These are phyloP conservation scores for Trididemnum miniatum DNA, from an alignment of 23 tunicate genomes.

Conservation along the genomic window DNA sequence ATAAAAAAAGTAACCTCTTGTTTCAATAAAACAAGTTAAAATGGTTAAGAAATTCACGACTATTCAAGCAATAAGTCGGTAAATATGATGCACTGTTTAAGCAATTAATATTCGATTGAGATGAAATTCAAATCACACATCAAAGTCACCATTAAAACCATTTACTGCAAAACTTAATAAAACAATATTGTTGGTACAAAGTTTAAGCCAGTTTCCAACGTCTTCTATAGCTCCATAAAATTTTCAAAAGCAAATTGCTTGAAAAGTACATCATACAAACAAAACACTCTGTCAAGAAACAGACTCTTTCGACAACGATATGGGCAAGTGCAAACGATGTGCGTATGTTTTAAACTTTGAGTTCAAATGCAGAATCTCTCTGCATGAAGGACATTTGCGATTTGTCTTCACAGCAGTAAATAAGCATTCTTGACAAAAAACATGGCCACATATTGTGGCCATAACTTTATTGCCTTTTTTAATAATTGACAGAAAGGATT, in stretches of 20 bases:
- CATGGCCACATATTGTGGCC: constrained; percentile 29
- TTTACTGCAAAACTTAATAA: too few species aligned
- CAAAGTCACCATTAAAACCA: too few species aligned
- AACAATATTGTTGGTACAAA: too few species aligned
- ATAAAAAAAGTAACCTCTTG: too few species aligned
- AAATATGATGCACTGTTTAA: too few species aligned
- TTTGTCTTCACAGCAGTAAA: not conserved
- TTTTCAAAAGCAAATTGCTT: too few species aligned
- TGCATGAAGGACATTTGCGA: constrained; percentile 16
- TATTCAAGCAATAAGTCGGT: too few species aligned
- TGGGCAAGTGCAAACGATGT: not conserved
- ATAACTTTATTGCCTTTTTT: constrained; percentile 21
- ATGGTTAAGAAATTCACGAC: too few species aligned
- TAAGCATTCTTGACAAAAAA: constrained; percentile 25
- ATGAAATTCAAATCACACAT: too few species aligned
- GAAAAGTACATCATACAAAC: not conserved
- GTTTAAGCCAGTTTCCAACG: not conserved
- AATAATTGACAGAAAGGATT: not conserved
- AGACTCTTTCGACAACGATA: not conserved
- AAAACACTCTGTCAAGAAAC: not conserved
- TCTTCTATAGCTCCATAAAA: not conserved
- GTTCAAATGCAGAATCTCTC: not conserved
- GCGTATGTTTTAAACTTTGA: not conserved
- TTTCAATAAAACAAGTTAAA: too few species aligned
- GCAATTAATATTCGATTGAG: too few species aligned